Base-by-base conservation (phyloP, 2,888 invertebrate genomes). In the Nomada fabriciana region DNA sequence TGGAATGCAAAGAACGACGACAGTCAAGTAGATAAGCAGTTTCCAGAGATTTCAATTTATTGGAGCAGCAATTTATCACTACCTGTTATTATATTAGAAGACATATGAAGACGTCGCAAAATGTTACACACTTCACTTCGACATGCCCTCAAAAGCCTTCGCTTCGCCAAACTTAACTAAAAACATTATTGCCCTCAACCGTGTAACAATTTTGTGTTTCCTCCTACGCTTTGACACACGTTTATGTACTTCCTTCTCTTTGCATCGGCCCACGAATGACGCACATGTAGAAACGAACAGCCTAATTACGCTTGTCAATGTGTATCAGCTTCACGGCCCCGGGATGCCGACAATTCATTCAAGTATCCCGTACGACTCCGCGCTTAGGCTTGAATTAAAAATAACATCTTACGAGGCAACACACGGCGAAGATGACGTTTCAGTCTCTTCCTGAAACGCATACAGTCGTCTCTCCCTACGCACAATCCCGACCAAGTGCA, bases 371-470 rank as follows among this genome's bases (percentile, higher is more conserved):
- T 72, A 55, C 18, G 60, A 53, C 23, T 20, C 36, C 10, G 2
- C 23, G 25, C 29, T 15, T 13, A 4, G 57, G 70, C 7, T 36
- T 23, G 70, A 80, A 74, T 80, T 61, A 80, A 75, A 67, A 80
- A 52, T 67, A 75, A 60, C 42, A 55, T 52, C 57, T 80, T 52
- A 69, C 47, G 69, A 11, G 59, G 55, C 11, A 67, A 60, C 55
- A 20, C 63, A 25, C 61, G 60, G 20, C 36, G 25, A 25, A 67
- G 61, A 80, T 68, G 70, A 75, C 52, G 70, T 71, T 81, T 47
- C 71, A 57, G 36, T 15, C 57, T 71, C 81, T 75, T 82, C 70
- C 81, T 68, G 75, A 76, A 75, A 70, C 67, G 23, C 43, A 52
- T 55, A 47, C 67, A 71, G 23, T 4, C 50, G 13, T 43, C 47